Evolutionary conservation across 2,113 vertebrate species (phyloP).

Genomic region (Fregetta grallaria): DNA sequence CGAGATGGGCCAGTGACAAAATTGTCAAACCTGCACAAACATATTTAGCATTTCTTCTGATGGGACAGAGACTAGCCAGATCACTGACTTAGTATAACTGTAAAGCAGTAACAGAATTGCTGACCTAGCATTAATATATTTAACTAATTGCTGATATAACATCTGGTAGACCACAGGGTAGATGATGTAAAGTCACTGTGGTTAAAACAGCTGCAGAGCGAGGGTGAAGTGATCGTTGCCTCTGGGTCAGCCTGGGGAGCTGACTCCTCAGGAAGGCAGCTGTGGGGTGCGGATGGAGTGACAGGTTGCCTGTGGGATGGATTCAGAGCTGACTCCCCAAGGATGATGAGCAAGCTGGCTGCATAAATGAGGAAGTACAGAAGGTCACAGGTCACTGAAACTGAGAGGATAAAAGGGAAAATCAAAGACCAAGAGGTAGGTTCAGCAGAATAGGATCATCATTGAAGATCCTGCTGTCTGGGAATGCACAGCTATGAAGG

Average conservation of each 20-base stretch:
- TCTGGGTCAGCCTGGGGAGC: neutral
- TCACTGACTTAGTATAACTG: neutral
- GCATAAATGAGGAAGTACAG: neutral
- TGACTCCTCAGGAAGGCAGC: neutral
- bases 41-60: neutral
- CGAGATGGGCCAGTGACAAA: neutral
- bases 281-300: neutral
- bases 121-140: neutral
- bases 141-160: conserved; percentile 4
- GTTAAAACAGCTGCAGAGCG: neutral
- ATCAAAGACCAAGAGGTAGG: neutral
- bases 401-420: neutral
- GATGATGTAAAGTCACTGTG: neutral
- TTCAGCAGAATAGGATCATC: neutral
- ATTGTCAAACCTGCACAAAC: neutral
- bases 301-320: neutral
- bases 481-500: neutral
- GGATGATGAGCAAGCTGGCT: neutral
- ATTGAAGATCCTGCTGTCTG: neutral
- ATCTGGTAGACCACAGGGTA: neutral
- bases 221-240: neutral
- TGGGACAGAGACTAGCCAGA: neutral
- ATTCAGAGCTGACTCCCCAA: neutral
- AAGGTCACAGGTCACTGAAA: neutral
- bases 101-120: neutral